phyloP scores from a whole-genome alignment of 2,797 vertebrate genomes.

The Lithobates sylvaticus region DNA sequence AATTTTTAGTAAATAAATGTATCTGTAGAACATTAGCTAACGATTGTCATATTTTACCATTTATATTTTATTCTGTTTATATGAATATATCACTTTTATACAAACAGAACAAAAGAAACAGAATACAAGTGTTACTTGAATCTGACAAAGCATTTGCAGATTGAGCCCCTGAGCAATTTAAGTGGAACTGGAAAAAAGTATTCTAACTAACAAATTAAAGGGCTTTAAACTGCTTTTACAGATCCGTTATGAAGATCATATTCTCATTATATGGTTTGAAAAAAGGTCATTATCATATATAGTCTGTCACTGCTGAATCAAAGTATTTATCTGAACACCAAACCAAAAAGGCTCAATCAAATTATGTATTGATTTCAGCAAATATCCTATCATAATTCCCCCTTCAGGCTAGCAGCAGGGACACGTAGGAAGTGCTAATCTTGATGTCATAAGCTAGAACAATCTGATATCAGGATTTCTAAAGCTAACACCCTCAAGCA shows the following conservation, averaged over 20 bases:
- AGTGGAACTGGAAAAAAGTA: not conserved
- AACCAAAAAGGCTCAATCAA: slow-evolving; percentile 42
- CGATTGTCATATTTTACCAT: not conserved
- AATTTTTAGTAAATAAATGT: too few relatives aligned
- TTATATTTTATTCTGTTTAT: not conserved
- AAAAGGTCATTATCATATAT: slow-evolving; percentile 45
- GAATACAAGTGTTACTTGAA: slow-evolving; percentile 3
- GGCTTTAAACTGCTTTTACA: slow-evolving; percentile 32
- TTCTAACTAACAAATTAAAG: slow-evolving; percentile 18
- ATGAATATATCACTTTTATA: not conserved
- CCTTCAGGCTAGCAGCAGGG: slow-evolving; percentile 24
- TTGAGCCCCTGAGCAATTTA: slow-evolving; percentile 11
- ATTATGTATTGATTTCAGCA: slow-evolving; percentile 43
- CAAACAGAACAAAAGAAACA: not conserved
- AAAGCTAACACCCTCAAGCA: slow-evolving; percentile 14
- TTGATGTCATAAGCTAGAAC: slow-evolving; percentile 40
- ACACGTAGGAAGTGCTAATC: slow-evolving; percentile 24
- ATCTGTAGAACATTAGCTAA: not conserved
- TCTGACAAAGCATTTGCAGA: slow-evolving; percentile 1
- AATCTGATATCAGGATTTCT: slow-evolving; percentile 41
- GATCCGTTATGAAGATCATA: slow-evolving; percentile 30
- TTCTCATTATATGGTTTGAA: slow-evolving; percentile 22
- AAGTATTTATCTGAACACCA: slow-evolving; percentile 38
- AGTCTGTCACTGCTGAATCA: slow-evolving; percentile 29
- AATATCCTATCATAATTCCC: slow-evolving; percentile 36